A percentile compares a stretch with the other conserved stretches of the same genome.
phyloP scores from a whole-genome alignment of 2,888 invertebrate genomes.

The Branchellion lobata region DNA sequence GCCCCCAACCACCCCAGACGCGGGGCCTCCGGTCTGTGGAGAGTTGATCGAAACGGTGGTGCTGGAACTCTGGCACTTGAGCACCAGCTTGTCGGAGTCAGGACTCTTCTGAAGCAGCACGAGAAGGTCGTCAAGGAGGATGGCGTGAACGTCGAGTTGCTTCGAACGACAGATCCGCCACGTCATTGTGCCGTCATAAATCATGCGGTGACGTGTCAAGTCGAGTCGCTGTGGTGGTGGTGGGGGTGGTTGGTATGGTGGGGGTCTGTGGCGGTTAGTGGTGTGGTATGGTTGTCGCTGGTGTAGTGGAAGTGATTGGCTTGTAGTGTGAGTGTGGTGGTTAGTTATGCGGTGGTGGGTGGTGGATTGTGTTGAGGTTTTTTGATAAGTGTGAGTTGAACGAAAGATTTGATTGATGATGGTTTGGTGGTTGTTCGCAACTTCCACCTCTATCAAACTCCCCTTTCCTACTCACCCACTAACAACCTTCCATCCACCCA shows the following conservation, averaged over 20 bases:
- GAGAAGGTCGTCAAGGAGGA: slow-evolving; percentile 80
- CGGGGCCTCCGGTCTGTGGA: slow-evolving; percentile 1
- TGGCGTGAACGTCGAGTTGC: slow-evolving; percentile 75
- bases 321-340: background rate
- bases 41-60: background rate
- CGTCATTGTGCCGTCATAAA: slow-evolving; percentile 80
- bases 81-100: slow-evolving; percentile 71
- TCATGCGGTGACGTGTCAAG: slow-evolving; percentile 75
- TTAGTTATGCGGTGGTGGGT: background rate
- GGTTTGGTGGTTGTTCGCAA: too few species aligned
- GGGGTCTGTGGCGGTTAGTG: slow-evolving; percentile 72
- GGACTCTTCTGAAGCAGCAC: slow-evolving; percentile 72
- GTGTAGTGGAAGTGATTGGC: too few species aligned
- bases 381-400: background rate
- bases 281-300: too few species aligned
- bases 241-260: too few species aligned
- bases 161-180: slow-evolving; percentile 70
- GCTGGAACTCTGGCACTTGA: slow-evolving; percentile 65
- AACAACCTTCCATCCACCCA: too few species aligned
- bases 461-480: too few species aligned
- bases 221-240: slow-evolving; percentile 63
- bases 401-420: background rate
- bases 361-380: background rate
- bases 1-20: background rate
- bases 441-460: too few species aligned